Evolutionary conservation across 1,140 invertebrate species (phyloP), one percentile per base, ranked within the genome.

Genomic region (Trissolcus basalis): DNA sequence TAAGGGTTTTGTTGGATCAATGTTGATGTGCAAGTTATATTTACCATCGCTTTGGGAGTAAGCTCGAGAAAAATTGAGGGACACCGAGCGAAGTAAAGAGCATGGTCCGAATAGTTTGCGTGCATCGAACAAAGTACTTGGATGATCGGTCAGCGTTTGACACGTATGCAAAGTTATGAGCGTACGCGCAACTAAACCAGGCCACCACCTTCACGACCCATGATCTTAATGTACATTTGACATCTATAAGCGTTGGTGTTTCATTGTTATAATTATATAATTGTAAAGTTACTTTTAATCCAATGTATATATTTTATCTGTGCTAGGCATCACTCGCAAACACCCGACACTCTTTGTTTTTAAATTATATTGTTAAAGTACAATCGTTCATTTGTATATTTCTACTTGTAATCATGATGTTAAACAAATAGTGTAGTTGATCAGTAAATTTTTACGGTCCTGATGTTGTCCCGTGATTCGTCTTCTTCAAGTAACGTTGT

Each of bases 321-420:
- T 56, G 49, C 67, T 60, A 64, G 13, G 27, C 51, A 75, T 8
- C 54, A 63, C 60, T 54, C 47, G 16, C 58, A 56, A 67, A 68
- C 70, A 61, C 72, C 45, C 59, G 49, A 76, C 72, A 76, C 53
- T 36, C 54, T 32, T 65, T 64, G 39, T 63, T 75, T 76, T 76
- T 70, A 70, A 61, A 70, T 76, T 65, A 76, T 68, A 65, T 76
- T 70, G 67, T 70, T 76, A 69, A 65, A 76, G 67, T 76, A 70
- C 73, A 76, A 76, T 33, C 58, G 67, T 76, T 76, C 67, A 76
- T 76, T 76, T 76, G 73, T 76, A 76, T 70, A 70, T 76, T 76
- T 70, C 67, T 76, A 76, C 60, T 64, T 69, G 44, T 76, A 76
- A 76, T 27, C 65, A 77, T 77, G 60, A 77, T 77, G 60, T 77